Evolutionary conservation across 2,888 invertebrate genomes (phyloP).

Genomic region (Cheilosia vernalis): DNA sequence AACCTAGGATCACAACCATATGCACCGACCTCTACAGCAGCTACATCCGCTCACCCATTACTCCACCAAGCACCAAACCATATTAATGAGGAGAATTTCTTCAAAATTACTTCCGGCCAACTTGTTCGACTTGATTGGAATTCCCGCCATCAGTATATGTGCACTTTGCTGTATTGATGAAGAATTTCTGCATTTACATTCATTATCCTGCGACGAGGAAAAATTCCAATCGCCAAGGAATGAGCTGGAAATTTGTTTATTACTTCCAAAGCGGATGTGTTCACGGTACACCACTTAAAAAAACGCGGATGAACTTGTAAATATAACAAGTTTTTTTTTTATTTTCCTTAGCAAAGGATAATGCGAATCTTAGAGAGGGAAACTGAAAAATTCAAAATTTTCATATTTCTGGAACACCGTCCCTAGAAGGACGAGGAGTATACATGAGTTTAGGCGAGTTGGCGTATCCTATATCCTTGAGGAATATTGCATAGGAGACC

Average conservation of each 20-base stretch:
- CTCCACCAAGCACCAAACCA: background rate
- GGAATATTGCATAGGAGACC: background rate
- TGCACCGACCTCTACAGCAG: no score
- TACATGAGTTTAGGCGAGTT: conserved; percentile 1
- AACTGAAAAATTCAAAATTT: conserved; percentile 59
- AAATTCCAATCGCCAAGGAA: conserved; percentile 44
- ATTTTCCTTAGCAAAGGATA: conserved; percentile 18
- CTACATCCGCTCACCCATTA: background rate
- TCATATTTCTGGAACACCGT: conserved; percentile 29
- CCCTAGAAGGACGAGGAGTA: conserved; percentile 6
- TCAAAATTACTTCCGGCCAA: conserved; percentile 25
- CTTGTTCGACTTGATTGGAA: conserved; percentile 40
- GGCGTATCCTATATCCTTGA: conserved; percentile 10
- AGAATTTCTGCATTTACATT: conserved; percentile 12
- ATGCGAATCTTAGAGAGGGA: conserved; percentile 38
- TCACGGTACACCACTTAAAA: conserved; percentile 51
- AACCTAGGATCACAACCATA: no score
- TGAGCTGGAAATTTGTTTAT: conserved; percentile 42
- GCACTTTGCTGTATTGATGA: conserved; percentile 11
- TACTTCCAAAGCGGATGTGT: conserved; percentile 27
- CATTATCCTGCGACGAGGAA: conserved; percentile 22
- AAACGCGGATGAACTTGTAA: conserved; percentile 26
- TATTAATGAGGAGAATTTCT: conserved; percentile 17
- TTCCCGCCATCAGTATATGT: conserved; percentile 13
- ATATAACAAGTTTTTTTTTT: conserved; percentile 10